phyloP scores from a whole-genome alignment of 2,797 vertebrate species.

The Gorsachius magnificus region DNA sequence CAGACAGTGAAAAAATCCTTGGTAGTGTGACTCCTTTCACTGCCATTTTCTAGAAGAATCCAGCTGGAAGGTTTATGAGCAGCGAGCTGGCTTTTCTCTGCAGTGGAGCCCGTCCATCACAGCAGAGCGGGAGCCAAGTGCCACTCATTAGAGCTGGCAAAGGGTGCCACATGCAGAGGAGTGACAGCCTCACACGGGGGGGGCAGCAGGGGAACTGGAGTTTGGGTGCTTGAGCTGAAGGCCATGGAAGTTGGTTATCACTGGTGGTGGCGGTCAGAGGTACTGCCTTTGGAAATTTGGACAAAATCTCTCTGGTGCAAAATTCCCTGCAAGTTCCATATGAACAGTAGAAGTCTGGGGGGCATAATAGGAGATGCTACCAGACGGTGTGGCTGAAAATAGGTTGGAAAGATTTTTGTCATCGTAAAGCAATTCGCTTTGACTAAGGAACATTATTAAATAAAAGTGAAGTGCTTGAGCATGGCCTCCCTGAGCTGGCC shows the following conservation, averaged over 20 bases:
- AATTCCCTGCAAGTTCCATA: neutral
- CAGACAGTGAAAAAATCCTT: neutral
- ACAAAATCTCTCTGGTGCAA: neutral
- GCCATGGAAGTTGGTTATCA: rapidly evolving
- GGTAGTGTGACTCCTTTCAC: neutral
- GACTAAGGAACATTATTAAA: neutral
- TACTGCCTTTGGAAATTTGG: neutral
- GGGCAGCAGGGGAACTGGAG: neutral
- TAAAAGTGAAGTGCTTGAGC: neutral
- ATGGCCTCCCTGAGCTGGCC: neutral
- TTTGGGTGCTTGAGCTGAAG: neutral
- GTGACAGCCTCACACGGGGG: neutral
- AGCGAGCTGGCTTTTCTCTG: neutral
- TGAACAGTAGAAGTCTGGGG: neutral
- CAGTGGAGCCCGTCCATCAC: neutral
- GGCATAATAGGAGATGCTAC: neutral
- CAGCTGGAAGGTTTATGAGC: neutral
- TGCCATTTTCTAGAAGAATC: neutral
- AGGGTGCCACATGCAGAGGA: neutral
- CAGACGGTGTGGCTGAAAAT: neutral
- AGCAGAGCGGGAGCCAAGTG: neutral
- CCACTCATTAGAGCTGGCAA: neutral
- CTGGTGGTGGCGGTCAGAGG: neutral
- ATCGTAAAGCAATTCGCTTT: rapidly evolving
- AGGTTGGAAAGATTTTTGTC: neutral